Base-by-base conservation (phyloP, 2,797 vertebrate species). In the Sebastes minor region DNA sequence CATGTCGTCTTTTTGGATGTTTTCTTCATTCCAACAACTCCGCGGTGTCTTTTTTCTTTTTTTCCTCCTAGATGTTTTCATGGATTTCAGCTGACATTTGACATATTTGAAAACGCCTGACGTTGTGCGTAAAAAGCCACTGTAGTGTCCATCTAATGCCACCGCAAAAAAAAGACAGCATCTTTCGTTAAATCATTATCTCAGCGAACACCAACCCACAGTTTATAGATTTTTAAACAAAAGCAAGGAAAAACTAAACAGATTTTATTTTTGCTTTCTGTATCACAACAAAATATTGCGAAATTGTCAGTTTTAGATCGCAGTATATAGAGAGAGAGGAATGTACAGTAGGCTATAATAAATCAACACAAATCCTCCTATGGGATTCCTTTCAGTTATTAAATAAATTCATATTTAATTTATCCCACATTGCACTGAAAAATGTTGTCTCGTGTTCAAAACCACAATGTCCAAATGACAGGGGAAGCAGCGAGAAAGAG, bases 401-500 rank as follows among this genome's bases (percentile, higher is more conserved):
- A 94, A 93, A 92, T 94, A 86, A 93, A 94, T 95, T 92, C 71
- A 86, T 81, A 88, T 95, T 94, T 93, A 92, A 94, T 95, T 90
- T 86, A 92, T 93, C 72, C 93, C 92, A 94, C 87, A 92, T 93
- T 95, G 93, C 83, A 73, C 77, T 81, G 77, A 92, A 91, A 93
- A 93, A 90, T 90, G 42, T 91, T 91, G 92, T 92, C 89, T 86
- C 75, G 76, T 79, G 88, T 94, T 94, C 91, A 94, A 95, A 42
- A 91, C 93, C 89, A 76, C 92, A 91, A 69, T 80, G 89, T 87
- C 88, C 88, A 91, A 93, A 94, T 91, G 88, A 91, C 85, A 85
- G 71, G 78, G 49, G 49, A 76, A 73, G 78, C 63, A 76, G 82
- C 76, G 55, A 64, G 38, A 72, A 68, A 62, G 79, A 46, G 67